Evolutionary conservation across 92 coral and sea anemone genomes (phyloP).

Genomic region (Zoanthus sansibaricus): DNA sequence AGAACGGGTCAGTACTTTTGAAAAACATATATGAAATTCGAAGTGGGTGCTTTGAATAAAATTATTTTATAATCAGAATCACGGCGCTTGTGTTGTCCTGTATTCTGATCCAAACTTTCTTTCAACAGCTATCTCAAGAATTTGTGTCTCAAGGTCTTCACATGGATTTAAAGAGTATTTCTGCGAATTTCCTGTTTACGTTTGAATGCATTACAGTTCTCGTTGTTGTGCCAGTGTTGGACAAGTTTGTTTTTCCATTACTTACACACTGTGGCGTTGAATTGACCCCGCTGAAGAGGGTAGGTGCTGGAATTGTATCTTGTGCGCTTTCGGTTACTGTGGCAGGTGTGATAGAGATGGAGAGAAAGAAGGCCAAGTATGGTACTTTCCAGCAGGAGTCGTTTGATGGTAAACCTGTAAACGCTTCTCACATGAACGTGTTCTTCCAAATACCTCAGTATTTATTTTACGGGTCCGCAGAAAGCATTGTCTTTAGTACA

Average conservation of each 20-base stretch:
- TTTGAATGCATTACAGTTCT: conserved; percentile 52
- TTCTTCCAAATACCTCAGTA: conserved; percentile 91
- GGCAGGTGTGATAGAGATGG: conserved; percentile 62
- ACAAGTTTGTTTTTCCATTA: conserved; percentile 54
- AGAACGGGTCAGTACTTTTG: no score
- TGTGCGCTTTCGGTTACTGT: conserved; percentile 58
- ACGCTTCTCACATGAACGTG: conserved; percentile 76
- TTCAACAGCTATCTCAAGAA: background rate
- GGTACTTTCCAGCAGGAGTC: conserved; percentile 42
- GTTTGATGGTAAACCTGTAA: conserved; percentile 29
- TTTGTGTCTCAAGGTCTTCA: conserved; percentile 25
- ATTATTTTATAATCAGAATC: no score
- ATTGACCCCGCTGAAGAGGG: conserved; percentile 61
- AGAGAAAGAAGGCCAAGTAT: conserved; percentile 36
- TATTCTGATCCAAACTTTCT: background rate
- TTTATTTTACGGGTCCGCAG: conserved; percentile 71
- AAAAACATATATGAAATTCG: no score
- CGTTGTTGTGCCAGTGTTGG: conserved; percentile 54
- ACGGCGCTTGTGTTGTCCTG: no score
- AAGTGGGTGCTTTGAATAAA: no score
- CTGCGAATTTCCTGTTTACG: conserved; percentile 7
- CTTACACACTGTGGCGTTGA: conserved; percentile 45
- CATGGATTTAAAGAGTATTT: conserved; percentile 20
- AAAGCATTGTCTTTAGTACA: conserved; percentile 74
- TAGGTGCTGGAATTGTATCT: conserved; percentile 61